Evolutionary conservation across 2,113 vertebrate genomes (phyloP), one percentile per base, ranked within the genome.

Genomic region (Psilopogon haemacephalus): DNA sequence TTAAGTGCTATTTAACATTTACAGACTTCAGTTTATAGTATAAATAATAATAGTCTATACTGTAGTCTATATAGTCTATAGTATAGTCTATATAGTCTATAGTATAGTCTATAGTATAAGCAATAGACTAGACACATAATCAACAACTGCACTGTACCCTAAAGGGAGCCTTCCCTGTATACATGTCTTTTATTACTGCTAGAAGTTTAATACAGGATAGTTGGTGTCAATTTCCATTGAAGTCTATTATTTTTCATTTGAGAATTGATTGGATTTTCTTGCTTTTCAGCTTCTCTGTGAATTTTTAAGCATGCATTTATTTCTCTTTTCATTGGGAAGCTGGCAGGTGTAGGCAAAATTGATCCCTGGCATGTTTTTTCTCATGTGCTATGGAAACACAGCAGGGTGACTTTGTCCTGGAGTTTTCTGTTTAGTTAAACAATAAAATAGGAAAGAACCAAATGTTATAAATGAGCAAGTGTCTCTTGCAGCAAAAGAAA

Each of bases 341-440:
- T 84, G 59, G 8, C 46, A 48, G 42, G 37, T 90, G 56, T 67
- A 48, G 17, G 42, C 35, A n/a, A 32, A 84, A 73, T 86, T 55
- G 52, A 74, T 72, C 28, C 88, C 65, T 67, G 26, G 5, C 10
- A 12, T 75, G 58, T 44, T 70, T 95, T 95, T 73, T 90, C 19
- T 64, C 50, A 37, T 68, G 10, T 48, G 1, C 55, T 89, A n/a
- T 74, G 64, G 76, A 93, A 95, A 90, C 69, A 79, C 42, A 69
- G 64, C 62, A 86, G 35, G 78, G 89, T 44, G 21, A 69, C 8
- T 78, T 84, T 40, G 32, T 17, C 85, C 69, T 84, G 63, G 59
- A 94, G 28, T 68, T 90, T 91, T 96, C 67, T 72, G 4, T 95
- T 93, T 94, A 82, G 85, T 84, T 95, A 88, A 95, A 90, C 50